Percentiles rank a stretch among this genome's conserved stretches.
phyloP scores from a whole-genome alignment of 2,888 invertebrate species.

The Amorpha juglandis region DNA sequence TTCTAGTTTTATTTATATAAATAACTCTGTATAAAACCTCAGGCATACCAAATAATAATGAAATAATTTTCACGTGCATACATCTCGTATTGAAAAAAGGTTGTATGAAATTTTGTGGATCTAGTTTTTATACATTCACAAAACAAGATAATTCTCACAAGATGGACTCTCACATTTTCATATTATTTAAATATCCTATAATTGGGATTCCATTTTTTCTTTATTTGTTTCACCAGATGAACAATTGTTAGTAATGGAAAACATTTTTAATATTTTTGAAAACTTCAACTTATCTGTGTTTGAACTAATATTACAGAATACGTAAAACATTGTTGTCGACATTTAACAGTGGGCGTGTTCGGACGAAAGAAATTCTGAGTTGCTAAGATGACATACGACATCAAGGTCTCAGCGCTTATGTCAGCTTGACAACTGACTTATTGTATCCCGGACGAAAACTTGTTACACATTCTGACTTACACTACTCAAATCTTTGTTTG shows the following conservation, averaged over 20 bases:
- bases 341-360: no score
- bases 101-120: constrained; percentile 38
- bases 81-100: constrained; percentile 30
- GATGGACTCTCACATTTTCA: constrained; percentile 33
- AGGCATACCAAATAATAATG: constrained; percentile 72
- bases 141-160: constrained; percentile 25
- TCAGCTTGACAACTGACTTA: no score
- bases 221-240: constrained; percentile 7
- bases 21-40: constrained; percentile 83
- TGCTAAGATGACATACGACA: no score
- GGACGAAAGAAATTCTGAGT: no score
- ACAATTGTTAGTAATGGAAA: neutral
- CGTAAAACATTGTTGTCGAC: no score
- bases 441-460: no score
- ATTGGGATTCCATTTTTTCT: constrained; percentile 3
- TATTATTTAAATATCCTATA: constrained; percentile 10
- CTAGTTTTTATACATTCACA: constrained; percentile 12
- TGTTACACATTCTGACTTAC: no score
- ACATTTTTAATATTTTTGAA: neutral
- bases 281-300: constrained; percentile 35
- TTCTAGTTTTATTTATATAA: constrained; percentile 41
- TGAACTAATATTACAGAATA: neutral
- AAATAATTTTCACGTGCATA: constrained; percentile 26
- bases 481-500: no score
- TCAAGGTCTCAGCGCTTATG: no score